These are phyloP conservation scores for Trichopoda pennipes DNA, from an alignment of 2,888 invertebrate species.

Conservation along the genomic window DNA sequence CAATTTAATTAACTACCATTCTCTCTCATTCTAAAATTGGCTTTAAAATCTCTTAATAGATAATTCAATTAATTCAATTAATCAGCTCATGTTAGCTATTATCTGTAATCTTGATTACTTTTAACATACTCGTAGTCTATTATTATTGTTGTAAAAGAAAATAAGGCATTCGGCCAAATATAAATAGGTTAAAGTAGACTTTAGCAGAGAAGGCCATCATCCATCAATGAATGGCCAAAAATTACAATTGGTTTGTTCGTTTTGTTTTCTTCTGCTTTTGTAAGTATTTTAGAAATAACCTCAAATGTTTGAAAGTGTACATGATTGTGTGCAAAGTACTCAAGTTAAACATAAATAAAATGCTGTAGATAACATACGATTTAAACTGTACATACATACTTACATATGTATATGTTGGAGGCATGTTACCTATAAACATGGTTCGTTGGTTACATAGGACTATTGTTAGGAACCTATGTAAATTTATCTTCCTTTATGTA, in stretches of 20 bases:
- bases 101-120: no score
- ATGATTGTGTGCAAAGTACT: constrained; percentile 43
- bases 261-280: not conserved
- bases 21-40: no score
- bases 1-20: no score
- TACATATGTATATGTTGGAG: constrained; percentile 21
- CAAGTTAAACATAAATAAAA: constrained; percentile 58
- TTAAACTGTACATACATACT: constrained; percentile 5
- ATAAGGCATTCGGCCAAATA: not conserved
- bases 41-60: no score
- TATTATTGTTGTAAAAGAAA: not conserved
- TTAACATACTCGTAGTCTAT: no score
- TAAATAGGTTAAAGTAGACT: constrained; percentile 23
- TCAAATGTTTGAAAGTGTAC: constrained; percentile 6
- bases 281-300: constrained; percentile 16
- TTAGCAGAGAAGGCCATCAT: constrained; percentile 20
- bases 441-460: constrained; percentile 11
- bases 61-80: no score
- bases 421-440: not conserved
- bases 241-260: constrained; percentile 38
- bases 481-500: constrained; percentile 62
- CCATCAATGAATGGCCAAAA: constrained; percentile 40
- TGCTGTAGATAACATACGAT: constrained; percentile 43
- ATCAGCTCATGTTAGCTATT: no score
- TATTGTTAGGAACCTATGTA: constrained; percentile 50